Base-by-base conservation (phyloP, 1,140 invertebrate species). In the Drosophila arawakana region DNA sequence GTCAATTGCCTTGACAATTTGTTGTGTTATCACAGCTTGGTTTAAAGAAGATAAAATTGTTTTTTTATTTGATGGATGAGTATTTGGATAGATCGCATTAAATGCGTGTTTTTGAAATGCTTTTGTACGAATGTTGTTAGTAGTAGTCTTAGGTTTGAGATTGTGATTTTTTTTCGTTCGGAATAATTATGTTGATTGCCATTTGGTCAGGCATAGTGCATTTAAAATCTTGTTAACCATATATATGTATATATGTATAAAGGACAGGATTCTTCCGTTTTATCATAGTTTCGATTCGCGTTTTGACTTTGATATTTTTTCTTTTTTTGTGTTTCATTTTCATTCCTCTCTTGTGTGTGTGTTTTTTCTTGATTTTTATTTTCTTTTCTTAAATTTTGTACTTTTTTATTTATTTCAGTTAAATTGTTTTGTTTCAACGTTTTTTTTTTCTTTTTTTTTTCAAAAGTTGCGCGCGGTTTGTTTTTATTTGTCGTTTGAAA, bases 191-290 rank as follows among this genome's bases (percentile, higher is more conserved):
- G 68, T 81, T 77, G 80, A 71, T 78, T 41, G 79, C 79, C 80
- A 66, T 41, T 46, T 76, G 58, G 37, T 72, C 65, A 81, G 81
- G 81, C 62, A 83, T 88, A 88, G 83, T 88, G 83, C 83, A 88
- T 88, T 88, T 83, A 89, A 88, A 88, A 88, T 88, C 83, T 88
- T 77, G 82, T 88, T 89, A 88, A 88, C 6, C 25, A 30, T 30
- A 5, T 30, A 30, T 30, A 84, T 71, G 60, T 5, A 30, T 30
- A 84, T 71, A 65, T 47, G 43, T 39, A 68, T 54, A 41, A 8
- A 46, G 60, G 52, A 78, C 49, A 60, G 73, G 13, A 41, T 44
- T 35, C 21, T 86, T 82, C 62, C 80, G 76, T 74, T 78, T 81
- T 57, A 65, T 74, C 41, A 75, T 57, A 73, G 69, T 78, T 81